Base-by-base conservation (phyloP, 1,140 invertebrate species). In the Fragariocoptes setiger region DNA sequence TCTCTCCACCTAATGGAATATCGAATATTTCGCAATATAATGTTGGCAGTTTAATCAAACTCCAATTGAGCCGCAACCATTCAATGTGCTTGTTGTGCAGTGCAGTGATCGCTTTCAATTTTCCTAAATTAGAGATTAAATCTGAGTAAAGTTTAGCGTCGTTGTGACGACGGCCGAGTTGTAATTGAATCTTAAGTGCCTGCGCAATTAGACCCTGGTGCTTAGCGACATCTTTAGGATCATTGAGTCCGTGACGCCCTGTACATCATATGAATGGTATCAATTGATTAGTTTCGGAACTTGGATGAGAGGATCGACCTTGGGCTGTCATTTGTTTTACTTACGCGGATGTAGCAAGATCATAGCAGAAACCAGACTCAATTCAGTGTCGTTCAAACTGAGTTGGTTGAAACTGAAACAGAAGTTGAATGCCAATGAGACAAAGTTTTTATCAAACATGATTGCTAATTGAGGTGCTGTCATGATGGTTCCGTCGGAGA, bases 21-120 rank as follows among this genome's bases (percentile, higher is more conserved):
- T 94, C 85, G 58, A 88, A 92, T 50, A 90, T 88, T 61, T 94
- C 85, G 19, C 83, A 78, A 57, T 86, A 92, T 25, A 94, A 67
- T 1, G 82, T 79, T 21, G 83, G 83, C 39, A 56, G 48, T 44
- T 70, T 66, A 22, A 86, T 64, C 49, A 72, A 71, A 42, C 66
- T 66, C 80, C 80, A 88, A 58, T 85, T 74, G 25, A n/a, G 8
- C n/a, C 80, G 67, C 56, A 80, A 85, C 79, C 82, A 92, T 51
- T 76, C 69, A 46, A 92, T 63, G 48, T 83, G 72, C 49, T 74
- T 70, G 45, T 70, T 66, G 57, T 90, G 82, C 48, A 74, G 72
- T 15, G 64, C 65, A 1, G 82, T 78, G n/a, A 92, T 64, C 21
- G 68, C 66, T 37, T 73, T 63, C 39, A 88, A 62, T 54, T 88